Conservation (phyloP, 2,113 vertebrate species). For the Gymnarchus niloticus region DNA sequence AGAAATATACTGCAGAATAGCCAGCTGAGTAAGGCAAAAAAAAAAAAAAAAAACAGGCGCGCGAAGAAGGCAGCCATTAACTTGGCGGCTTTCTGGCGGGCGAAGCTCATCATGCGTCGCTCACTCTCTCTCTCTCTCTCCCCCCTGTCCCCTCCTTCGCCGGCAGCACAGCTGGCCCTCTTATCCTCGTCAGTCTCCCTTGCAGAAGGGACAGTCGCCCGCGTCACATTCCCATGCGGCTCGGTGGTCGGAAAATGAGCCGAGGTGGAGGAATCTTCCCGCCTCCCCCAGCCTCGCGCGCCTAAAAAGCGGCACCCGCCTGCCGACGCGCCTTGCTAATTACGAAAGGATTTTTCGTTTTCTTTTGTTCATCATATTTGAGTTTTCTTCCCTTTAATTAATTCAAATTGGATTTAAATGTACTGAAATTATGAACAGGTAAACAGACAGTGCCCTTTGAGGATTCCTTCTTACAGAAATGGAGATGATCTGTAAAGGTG, state of each 20-base stretch:
- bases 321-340: not conserved
- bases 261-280: not conserved
- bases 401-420: conserved; percentile 25
- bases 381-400: not conserved
- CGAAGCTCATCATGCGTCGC: not conserved
- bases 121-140: not conserved
- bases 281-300: not conserved
- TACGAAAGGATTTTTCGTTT: not conserved
- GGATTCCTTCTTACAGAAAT: not conserved
- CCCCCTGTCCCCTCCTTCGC: not conserved
- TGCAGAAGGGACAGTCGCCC: not conserved
- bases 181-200: not conserved
- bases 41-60: not conserved
- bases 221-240: not conserved
- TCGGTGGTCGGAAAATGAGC: not conserved
- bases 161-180: not conserved
- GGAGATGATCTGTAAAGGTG: not conserved
- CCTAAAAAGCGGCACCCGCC: not conserved
- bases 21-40: not conserved
- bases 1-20: not conserved
- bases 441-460: not conserved
- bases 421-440: not conserved
- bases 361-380: not conserved
- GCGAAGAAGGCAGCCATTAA: not conserved
- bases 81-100: not conserved